Conservation (phyloP, 2,797 vertebrate species). For the Lagocephalus sceleratus region DNA sequence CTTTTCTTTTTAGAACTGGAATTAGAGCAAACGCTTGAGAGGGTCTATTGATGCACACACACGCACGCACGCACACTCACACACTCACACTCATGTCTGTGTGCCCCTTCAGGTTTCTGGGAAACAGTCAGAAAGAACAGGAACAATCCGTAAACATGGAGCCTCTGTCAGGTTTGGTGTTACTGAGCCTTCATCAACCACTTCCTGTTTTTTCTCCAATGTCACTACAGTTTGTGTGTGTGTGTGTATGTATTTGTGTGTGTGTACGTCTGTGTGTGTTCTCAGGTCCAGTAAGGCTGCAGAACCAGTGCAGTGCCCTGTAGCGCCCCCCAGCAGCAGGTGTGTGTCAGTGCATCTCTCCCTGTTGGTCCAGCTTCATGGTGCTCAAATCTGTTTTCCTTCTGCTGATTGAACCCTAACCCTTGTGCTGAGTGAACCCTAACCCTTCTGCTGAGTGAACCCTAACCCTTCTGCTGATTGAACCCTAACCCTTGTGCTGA, state of each 20-base stretch:
- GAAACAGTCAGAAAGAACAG: slow-evolving; percentile 60
- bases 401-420: too few species aligned
- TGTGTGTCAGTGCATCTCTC: slow-evolving; percentile 8
- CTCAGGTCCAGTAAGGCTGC: slow-evolving; percentile 45
- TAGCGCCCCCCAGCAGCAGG: slow-evolving; percentile 48
- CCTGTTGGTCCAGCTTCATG: too few species aligned
- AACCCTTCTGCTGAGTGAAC: too few species aligned
- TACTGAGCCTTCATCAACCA: slow-evolving; percentile 7
- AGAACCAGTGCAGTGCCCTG: slow-evolving; percentile 50
- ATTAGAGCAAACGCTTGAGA: slow-evolving; percentile 24
- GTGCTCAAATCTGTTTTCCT: too few species aligned
- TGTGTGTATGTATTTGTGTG: slow-evolving; percentile 4
- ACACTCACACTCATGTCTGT: slow-evolving; percentile 1
- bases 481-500: too few species aligned
- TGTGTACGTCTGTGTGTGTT: slow-evolving; percentile 11
- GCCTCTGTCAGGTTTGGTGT: slow-evolving; percentile 47
- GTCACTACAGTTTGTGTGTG: slow-evolving; percentile 4
- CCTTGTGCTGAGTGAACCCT: too few species aligned
- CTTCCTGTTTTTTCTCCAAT: slow-evolving; percentile 8
- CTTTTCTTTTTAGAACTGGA: slow-evolving; percentile 40
- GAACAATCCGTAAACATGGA: slow-evolving; percentile 61
- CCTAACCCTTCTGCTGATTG: too few species aligned
- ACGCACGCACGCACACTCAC: slow-evolving; percentile 2
- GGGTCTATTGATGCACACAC: slow-evolving; percentile 45
- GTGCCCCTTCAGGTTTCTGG: slow-evolving; percentile 55